Percentiles rank a stretch among this genome's conserved stretches.
Evolutionary conservation across 2,113 vertebrate species (phyloP).

Genomic region (Ceyx melanurus): DNA sequence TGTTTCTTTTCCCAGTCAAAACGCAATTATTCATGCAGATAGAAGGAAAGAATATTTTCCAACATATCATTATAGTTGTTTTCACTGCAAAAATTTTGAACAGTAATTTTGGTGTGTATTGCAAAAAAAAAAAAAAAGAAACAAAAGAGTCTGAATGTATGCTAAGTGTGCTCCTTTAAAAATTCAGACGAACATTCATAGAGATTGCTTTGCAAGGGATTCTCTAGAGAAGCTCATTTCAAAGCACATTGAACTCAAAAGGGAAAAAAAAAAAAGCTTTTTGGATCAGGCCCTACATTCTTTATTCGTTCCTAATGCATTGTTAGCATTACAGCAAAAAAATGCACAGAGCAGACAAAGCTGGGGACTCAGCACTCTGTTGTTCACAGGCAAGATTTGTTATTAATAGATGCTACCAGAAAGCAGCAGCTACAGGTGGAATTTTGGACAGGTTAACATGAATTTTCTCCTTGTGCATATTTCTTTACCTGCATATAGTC

Average conservation of each 20-base stretch:
- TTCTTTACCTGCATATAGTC: background rate
- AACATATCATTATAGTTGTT: background rate
- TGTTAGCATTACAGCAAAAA: background rate
- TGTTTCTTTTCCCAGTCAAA: background rate
- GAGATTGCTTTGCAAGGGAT: background rate
- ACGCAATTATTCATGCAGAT: conserved; percentile 39
- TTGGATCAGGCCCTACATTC: background rate
- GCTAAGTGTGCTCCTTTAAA: conserved; percentile 34
- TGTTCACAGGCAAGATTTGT: background rate
- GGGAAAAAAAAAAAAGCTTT: background rate
- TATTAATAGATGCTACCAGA: background rate
- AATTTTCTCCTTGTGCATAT: background rate
- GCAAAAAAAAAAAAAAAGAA: conserved; percentile 12
- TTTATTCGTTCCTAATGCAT: background rate
- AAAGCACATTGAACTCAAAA: background rate
- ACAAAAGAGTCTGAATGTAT: background rate
- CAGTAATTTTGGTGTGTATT: background rate
- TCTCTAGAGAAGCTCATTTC: conserved; percentile 8
- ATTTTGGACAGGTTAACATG: background rate
- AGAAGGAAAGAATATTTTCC: conserved; percentile 34
- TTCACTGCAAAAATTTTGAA: background rate
- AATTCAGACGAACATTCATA: conserved; percentile 32
- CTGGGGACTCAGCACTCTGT: background rate
- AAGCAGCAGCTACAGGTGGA: background rate
- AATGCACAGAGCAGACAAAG: background rate